These are phyloP conservation scores for Glossophaga mutica DNA, from an alignment of 2,797 vertebrate species.

Conservation along the genomic window DNA sequence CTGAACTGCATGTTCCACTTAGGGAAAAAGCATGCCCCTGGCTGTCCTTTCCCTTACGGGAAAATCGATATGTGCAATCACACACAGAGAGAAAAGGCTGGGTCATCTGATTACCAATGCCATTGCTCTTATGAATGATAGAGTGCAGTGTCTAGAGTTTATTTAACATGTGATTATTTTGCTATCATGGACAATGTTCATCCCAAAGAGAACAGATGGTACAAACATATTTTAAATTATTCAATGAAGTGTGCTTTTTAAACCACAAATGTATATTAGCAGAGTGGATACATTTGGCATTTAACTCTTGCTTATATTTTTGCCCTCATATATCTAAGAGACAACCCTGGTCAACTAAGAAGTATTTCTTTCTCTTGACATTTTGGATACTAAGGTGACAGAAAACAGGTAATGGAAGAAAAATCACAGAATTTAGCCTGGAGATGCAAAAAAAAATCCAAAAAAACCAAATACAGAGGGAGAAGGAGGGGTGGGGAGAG, in stretches of 20 bases:
- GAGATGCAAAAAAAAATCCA: background rate
- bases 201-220: conserved; percentile 54
- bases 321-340: background rate
- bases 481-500: background rate
- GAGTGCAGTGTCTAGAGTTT: conserved; percentile 3
- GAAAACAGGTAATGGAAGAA: background rate
- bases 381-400: background rate
- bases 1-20: conserved; percentile 23
- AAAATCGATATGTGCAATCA: conserved; percentile 37
- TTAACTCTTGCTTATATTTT: conserved; percentile 32
- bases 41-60: background rate
- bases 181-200: conserved; percentile 28
- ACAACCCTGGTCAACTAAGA: background rate
- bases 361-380: background rate
- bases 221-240: conserved; percentile 55
- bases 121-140: background rate
- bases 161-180: conserved; percentile 54
- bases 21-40: background rate
- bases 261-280: conserved; percentile 17
- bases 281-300: background rate
- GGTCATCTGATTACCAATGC: conserved; percentile 8
- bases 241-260: conserved; percentile 49
- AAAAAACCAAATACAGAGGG: background rate
- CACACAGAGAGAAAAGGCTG: background rate
- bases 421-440: background rate